Base-by-base conservation (phyloP, 1,140 invertebrate genomes). In the Temnothorax nylanderi region DNA sequence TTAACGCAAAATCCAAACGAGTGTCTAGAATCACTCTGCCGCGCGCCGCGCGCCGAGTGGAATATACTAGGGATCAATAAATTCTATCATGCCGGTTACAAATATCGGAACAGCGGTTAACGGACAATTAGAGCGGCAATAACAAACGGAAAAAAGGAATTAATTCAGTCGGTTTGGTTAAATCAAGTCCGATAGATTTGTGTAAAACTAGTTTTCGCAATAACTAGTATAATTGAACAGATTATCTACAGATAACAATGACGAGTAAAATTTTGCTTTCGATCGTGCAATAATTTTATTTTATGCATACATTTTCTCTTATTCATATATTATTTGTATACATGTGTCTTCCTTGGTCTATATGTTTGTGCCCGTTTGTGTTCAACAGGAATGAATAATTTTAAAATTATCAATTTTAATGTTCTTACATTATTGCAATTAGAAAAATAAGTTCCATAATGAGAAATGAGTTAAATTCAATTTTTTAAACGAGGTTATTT, bases 1-100 rank as follows among this genome's bases (percentile, higher is more conserved):
- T 80, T 88, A 89, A 85, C 88, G 54, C 87, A 71, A 85, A 86
- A 85, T 26, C 75, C 64, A 71, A 81, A 81, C 78, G 78, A 71
- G 65, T 81, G 78, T 81, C 72, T 76, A 75, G 81, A 85, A 85
- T 85, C 72, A 85, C 84, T 78, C 76, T 65, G 84, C 72, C 62
- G 54, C 67, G 26, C 54, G 44, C 37, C n/a, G 49, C 67, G 26
- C 54, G 44, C 37, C n/a, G 49, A 62, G 32, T 51, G 82, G 65
- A 44, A 81, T 81, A 71, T 81, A 81, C 64, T 71, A 44, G 51
- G 49, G 64, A 81, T 56, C 78, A 58, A 81, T 81, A 81, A 81
- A 81, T 81, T 81, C 78, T 81, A 81, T 81, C 49, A 71, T 71
- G 78, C 21, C 78, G 78, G 78, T 81, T 81, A 81, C 78, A 81